These are phyloP conservation scores for Tetheella fluctuosa DNA, from an alignment of 2,888 invertebrate genomes.

Conservation along the genomic window DNA sequence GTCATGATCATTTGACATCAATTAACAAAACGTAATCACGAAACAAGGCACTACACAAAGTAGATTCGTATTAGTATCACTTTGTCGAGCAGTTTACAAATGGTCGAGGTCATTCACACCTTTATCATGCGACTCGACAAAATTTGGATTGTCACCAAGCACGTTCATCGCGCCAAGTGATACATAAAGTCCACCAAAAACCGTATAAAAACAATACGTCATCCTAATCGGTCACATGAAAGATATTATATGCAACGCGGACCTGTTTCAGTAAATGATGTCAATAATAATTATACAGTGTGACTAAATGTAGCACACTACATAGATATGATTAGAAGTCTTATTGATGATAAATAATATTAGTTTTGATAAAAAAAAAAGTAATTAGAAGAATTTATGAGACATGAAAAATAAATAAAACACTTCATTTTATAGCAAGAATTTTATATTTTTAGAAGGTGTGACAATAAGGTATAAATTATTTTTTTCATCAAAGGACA, in stretches of 20 bases:
- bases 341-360: too few species aligned
- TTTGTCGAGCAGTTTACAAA: slow-evolving; percentile 55
- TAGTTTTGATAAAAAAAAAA: not conserved
- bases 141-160: slow-evolving; percentile 42
- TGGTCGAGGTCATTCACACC: slow-evolving; percentile 66
- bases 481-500: too few species aligned
- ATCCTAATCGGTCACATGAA: slow-evolving; percentile 38
- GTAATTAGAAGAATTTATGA: too few species aligned
- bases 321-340: too few species aligned
- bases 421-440: too few species aligned
- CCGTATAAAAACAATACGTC: slow-evolving; percentile 32
- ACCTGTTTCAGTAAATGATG: slow-evolving; percentile 1
- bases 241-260: slow-evolving; percentile 14
- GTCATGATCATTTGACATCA: slow-evolving; percentile 18
- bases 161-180: slow-evolving; percentile 21
- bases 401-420: not conserved
- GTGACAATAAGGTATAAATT: too few species aligned
- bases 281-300: not conserved
- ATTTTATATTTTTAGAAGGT: too few species aligned
- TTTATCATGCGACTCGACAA: slow-evolving; percentile 61
- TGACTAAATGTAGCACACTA: not conserved
- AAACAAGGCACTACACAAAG: slow-evolving; percentile 18
- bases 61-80: slow-evolving; percentile 46
- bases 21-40: slow-evolving; percentile 22
- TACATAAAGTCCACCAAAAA: slow-evolving; percentile 24